Evolutionary conservation across 2,797 vertebrate genomes (phyloP).

Genomic region (Propithecus perrieri): DNA sequence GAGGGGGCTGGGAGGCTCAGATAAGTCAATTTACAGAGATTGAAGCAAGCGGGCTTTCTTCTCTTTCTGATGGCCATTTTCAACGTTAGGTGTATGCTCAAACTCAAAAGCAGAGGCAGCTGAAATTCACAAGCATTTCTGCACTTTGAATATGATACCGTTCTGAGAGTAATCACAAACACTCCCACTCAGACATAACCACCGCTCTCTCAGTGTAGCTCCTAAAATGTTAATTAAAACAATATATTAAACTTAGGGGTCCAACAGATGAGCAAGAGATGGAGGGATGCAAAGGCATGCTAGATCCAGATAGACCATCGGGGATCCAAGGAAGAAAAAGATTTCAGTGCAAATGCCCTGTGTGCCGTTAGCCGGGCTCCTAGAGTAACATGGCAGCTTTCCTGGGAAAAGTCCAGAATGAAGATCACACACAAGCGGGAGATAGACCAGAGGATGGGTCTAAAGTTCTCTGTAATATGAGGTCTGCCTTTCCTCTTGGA

Average conservation of each 20-base stretch:
- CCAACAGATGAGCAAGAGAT: background rate
- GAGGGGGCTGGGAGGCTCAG: background rate
- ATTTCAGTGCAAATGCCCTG: background rate
- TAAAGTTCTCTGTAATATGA: background rate
- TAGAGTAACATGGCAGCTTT: background rate
- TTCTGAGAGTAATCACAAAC: background rate
- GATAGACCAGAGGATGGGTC: background rate
- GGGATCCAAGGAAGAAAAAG: background rate
- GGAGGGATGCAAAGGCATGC: background rate
- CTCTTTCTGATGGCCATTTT: background rate
- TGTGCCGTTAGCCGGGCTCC: no score
- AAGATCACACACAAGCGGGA: background rate
- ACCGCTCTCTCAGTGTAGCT: slow-evolving; percentile 1
- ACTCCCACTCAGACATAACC: slow-evolving; percentile 6
- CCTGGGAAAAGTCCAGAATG: background rate
- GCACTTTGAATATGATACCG: background rate
- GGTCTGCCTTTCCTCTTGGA: background rate
- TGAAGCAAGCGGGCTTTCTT: background rate
- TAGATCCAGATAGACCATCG: background rate
- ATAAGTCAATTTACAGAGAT: background rate
- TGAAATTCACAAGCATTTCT: background rate
- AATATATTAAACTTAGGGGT: slow-evolving; percentile 48
- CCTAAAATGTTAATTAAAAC: slow-evolving; percentile 68
- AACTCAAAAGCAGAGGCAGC: background rate
- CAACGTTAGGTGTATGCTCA: background rate